phyloP scores from a whole-genome alignment of 1,140 invertebrate species.

The Brachionus rotundiformis region DNA sequence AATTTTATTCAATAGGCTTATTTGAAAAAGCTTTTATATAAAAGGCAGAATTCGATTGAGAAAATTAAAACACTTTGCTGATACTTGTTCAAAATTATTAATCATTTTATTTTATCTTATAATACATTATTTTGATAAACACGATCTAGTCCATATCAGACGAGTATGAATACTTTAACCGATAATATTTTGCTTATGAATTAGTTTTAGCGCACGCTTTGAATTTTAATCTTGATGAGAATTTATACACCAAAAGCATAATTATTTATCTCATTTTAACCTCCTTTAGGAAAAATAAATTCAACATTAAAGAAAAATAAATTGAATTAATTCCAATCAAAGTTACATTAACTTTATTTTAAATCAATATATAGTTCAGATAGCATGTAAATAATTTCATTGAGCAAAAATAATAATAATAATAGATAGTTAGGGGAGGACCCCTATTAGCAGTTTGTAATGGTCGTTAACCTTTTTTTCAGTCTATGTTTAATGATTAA shows the following conservation, averaged over 20 bases:
- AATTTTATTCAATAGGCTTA: not conserved
- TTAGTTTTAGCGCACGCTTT: not conserved
- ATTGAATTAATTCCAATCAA: not conserved
- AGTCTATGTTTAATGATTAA: no score
- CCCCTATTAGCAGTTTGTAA: no score
- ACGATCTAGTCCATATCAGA: not conserved
- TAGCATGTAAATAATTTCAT: no score
- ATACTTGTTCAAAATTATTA: not conserved
- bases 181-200: slow-evolving; percentile 1
- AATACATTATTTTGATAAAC: not conserved
- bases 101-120: not conserved
- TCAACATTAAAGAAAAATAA: not conserved
- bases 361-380: no score
- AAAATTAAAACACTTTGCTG: not conserved
- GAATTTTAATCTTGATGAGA: not conserved
- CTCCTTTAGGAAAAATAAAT: not conserved
- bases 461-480: no score
- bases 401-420: no score
- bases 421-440: no score
- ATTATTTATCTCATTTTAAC: not conserved
- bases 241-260: not conserved
- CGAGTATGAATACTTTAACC: not conserved
- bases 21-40: not conserved
- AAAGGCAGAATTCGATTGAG: not conserved
- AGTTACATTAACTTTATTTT: not conserved